Evolutionary conservation across 2,797 vertebrate genomes (phyloP).

Genomic region (Acestrorhynchus altus): DNA sequence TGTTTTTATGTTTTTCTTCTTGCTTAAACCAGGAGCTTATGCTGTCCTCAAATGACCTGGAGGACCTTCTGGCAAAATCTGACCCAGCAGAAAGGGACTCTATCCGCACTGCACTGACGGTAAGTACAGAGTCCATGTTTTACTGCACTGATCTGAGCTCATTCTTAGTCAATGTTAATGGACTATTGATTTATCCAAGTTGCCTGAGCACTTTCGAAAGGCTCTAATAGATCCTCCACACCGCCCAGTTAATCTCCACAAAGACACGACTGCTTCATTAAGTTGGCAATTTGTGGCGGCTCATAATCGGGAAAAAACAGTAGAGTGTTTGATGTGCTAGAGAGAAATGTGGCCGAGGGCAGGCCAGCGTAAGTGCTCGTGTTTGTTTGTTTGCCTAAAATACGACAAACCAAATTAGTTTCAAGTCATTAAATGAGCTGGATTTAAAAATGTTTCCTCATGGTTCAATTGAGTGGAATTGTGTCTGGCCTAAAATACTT

Average conservation of each 20-base stretch:
- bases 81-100: slow-evolving; percentile 43
- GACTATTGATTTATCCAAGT: not conserved
- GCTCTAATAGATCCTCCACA: not conserved
- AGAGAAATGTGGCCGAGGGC: not conserved
- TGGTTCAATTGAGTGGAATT: not conserved
- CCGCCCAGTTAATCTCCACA: not conserved
- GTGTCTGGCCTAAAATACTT: not conserved
- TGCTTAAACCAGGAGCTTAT: slow-evolving; percentile 63
- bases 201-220: not conserved
- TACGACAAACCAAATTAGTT: not conserved
- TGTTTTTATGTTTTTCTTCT: slow-evolving; percentile 33
- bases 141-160: not conserved
- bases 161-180: not conserved
- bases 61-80: slow-evolving; percentile 66
- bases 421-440: slow-evolving; percentile 5
- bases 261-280: slow-evolving; percentile 14
- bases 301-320: not conserved
- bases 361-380: not conserved
- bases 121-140: slow-evolving; percentile 63
- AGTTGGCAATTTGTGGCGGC: not conserved
- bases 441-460: slow-evolving; percentile 4
- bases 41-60: slow-evolving; percentile 78
- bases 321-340: slow-evolving; percentile 12
- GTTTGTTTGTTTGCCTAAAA: not conserved
- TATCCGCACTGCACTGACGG: slow-evolving; percentile 49